Evolutionary conservation across 30 jellyfish, hydroid and myxozoan species (phyloP).

Genomic region (Pseudorhiza aurosa): DNA sequence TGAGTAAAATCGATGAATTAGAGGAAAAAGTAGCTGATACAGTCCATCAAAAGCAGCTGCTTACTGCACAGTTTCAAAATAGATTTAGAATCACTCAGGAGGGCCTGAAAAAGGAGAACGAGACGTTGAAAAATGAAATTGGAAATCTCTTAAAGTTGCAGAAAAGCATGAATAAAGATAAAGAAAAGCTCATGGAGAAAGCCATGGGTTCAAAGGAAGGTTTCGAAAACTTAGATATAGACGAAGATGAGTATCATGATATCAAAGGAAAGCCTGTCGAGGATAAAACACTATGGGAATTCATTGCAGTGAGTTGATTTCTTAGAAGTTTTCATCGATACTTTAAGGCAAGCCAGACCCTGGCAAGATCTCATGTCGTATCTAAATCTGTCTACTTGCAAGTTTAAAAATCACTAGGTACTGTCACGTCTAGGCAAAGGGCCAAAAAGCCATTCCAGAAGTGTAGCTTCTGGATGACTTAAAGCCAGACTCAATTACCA

Average conservation of each 20-base stretch:
- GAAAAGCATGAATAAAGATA: constrained; percentile 25
- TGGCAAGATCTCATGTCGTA: no score
- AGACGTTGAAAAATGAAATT: constrained; percentile 53
- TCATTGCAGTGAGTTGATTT: constrained; percentile 84
- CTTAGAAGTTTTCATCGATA: no score
- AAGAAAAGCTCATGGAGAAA: constrained; percentile 31
- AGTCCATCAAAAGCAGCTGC: constrained; percentile 70
- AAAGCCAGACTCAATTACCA: no score
- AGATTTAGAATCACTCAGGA: constrained; percentile 30
- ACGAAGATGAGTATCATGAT: constrained; percentile 68
- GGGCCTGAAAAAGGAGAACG: constrained; percentile 31
- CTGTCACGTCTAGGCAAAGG: no score
- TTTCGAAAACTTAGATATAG: constrained; percentile 35
- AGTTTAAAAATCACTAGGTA: no score
- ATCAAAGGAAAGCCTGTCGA: constrained; percentile 65
- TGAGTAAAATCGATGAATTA: constrained; percentile 74
- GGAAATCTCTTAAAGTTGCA: constrained; percentile 35
- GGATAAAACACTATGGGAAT: constrained; percentile 62
- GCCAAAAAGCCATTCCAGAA: no score
- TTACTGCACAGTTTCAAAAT: constrained; percentile 61
- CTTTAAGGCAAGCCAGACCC: no score
- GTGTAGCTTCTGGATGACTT: no score
- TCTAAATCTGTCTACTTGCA: no score
- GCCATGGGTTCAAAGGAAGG: constrained; percentile 34
- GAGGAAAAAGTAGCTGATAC: constrained; percentile 86